phyloP scores from a whole-genome alignment of 2,888 invertebrate species.

The Troides aeacus region DNA sequence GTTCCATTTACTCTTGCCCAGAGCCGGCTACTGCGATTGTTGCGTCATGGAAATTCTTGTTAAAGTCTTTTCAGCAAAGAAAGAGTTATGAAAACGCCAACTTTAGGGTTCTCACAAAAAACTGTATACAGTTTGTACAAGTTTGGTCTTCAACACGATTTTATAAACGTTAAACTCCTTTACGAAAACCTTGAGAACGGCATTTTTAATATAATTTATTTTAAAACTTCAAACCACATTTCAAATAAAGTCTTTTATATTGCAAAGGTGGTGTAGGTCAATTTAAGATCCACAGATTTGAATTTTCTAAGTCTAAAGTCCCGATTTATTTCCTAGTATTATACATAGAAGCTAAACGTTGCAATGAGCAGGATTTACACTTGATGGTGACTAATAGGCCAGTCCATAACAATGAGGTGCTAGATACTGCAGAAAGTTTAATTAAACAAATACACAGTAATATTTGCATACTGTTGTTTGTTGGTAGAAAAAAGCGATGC shows the following conservation, averaged over 20 bases:
- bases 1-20: conserved; percentile 39
- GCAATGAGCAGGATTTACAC: too few species aligned
- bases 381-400: too few species aligned
- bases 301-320: too few species aligned
- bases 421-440: too few species aligned
- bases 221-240: neutral
- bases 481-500: too few species aligned
- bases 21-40: conserved; percentile 42
- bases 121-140: conserved; percentile 59
- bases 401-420: too few species aligned
- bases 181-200: conserved; percentile 54
- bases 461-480: too few species aligned
- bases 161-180: conserved; percentile 69
- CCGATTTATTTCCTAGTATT: too few species aligned
- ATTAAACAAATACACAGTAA: too few species aligned
- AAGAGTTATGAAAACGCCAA: conserved; percentile 75
- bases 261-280: neutral
- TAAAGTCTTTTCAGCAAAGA: conserved; percentile 62
- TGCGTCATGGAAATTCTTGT: conserved; percentile 68
- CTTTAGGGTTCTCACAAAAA: conserved; percentile 64
- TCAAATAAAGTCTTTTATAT: neutral
- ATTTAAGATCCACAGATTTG: too few species aligned
- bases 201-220: conserved; percentile 52
- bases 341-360: too few species aligned
- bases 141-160: conserved; percentile 62